A percentile compares a stretch with the other conserved stretches of the same genome.
Conservation (phyloP, 35 echinoderm and acorn worm genomes). For the Hemicentrotus pulcherrimus region DNA sequence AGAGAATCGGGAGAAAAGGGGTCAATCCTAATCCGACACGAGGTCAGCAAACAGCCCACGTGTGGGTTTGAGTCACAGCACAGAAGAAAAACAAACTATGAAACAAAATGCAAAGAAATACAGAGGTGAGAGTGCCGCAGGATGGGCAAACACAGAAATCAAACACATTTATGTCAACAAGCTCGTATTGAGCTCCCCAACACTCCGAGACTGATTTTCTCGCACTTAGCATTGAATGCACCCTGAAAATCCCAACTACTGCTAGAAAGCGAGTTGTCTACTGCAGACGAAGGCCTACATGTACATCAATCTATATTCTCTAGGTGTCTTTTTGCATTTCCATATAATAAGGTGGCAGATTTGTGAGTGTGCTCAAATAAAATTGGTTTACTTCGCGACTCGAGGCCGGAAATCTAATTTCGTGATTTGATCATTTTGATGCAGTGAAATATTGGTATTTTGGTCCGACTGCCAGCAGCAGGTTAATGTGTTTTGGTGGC, state of each 20-base stretch:
- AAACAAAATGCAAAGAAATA: neutral
- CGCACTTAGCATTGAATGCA: neutral
- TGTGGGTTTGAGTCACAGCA: neutral
- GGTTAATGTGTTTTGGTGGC: neutral
- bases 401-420: neutral
- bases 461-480: neutral
- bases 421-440: neutral
- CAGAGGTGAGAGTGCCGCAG: neutral
- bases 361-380: neutral
- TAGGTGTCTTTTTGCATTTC: neutral
- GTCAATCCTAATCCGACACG: no score
- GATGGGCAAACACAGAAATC: neutral
- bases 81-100: neutral
- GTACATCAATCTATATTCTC: neutral
- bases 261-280: neutral
- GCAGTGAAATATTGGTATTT: neutral
- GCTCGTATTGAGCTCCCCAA: neutral
- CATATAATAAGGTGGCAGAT: neutral
- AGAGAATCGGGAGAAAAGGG: no score
- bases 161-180: neutral
- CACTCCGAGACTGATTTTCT: neutral
- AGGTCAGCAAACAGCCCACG: neutral
- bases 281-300: neutral
- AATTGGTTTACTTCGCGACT: neutral
- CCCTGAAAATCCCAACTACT: neutral